Evolutionary conservation across 2,113 vertebrate genomes (phyloP).

Genomic region (Bolborhynchus lineola): DNA sequence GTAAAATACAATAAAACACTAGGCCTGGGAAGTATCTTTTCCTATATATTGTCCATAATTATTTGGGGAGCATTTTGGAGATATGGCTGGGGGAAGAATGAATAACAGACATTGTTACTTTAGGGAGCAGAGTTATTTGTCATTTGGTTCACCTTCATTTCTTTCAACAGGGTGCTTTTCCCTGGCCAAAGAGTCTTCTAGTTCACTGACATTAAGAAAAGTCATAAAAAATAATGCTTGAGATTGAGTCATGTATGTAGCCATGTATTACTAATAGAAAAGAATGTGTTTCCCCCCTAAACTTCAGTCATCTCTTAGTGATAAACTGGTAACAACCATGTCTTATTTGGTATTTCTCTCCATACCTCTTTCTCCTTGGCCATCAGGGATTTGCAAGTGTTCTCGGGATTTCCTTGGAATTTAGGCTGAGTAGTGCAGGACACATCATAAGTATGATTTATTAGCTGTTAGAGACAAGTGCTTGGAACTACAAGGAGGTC

Average conservation of each 20-base stretch:
- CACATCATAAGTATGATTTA: neutral
- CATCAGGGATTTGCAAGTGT: neutral
- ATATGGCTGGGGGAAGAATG: neutral
- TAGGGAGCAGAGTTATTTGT: neutral
- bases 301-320: neutral
- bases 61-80: neutral
- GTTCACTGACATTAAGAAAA: neutral
- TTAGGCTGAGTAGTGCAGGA: neutral
- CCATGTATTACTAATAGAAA: neutral
- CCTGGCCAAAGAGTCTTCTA: neutral
- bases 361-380: neutral
- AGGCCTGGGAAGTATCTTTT: neutral
- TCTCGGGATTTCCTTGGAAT: neutral
- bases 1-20: neutral
- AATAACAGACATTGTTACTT: neutral
- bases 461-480: neutral
- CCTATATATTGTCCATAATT: neutral
- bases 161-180: neutral
- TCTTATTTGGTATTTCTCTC: neutral
- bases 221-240: neutral
- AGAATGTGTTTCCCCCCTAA: neutral
- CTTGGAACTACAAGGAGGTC: neutral
- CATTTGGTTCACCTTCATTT: neutral
- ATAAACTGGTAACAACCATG: neutral
- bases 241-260: neutral